Base-by-base conservation (phyloP, 2,113 vertebrate genomes). In the Eolophus roseicapilla region DNA sequence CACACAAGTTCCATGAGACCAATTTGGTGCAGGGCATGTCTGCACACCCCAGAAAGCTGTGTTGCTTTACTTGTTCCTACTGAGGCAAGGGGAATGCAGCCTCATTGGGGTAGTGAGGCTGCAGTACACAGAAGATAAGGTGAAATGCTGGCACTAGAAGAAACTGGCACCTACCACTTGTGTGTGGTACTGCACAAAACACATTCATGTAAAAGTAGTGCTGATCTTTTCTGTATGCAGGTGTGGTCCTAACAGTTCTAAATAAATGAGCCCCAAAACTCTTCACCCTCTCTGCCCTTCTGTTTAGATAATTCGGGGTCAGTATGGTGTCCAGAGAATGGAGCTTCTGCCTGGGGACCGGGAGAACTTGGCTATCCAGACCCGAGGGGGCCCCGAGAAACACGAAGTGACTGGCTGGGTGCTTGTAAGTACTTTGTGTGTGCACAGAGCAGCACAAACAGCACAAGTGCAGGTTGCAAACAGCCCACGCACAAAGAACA, bases 391-490 rank as follows among this genome's bases (percentile, higher is more conserved):
- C 29, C 99, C 99, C 1, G 99, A 99, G 95, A 99, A 99, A 83
- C 99, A 99, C 0, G 98, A 99, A 98, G 99, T 99, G 77, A 99
- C 99, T 1, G 99, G 99, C 86, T 99, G 99, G 99, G 99, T 99
- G 41, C 98, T 99, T 91, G 99, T 99, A 70, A 98, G 98, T 97
- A 44, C 18, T 63, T 13, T 17, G 33, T 44, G 55, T 4, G 2
- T 5, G 68, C 50, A 43, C 15, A 37, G 55, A 63, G 67, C 57
- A 69, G 62, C 44, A 60, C 25, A 31, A 43, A 13, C 41, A 68
- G 44, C 65, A 46, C 60, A 46, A n/a, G 33, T 2, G 21, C 46
- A 39, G 46, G 47, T 9, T 44, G 43, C 37, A 50, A 37, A 55
- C 35, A 50, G 37, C 63, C 43, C 6, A 1, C 7, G 13, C 64